phyloP scores from a whole-genome alignment of 2,113 vertebrate species.

The Caracal caracal region DNA sequence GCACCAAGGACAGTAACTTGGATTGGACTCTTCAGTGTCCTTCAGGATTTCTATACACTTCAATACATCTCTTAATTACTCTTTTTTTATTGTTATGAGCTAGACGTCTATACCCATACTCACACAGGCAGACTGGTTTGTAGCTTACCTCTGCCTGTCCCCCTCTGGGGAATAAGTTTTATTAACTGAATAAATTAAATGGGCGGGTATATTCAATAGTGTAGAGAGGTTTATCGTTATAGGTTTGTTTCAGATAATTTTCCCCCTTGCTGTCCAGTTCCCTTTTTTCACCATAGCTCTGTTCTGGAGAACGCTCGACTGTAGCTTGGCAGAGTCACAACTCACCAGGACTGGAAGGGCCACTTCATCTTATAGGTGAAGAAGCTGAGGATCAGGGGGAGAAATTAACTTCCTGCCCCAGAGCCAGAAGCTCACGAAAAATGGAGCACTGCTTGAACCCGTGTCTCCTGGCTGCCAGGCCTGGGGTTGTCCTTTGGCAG shows the following conservation, averaged over 20 bases:
- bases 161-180: slow-evolving; percentile 69
- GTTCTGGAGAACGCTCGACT: slow-evolving; percentile 5
- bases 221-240: slow-evolving; percentile 47
- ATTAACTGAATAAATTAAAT: slow-evolving; percentile 82
- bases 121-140: slow-evolving; percentile 51
- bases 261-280: slow-evolving; percentile 18
- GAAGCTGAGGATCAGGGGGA: neutral
- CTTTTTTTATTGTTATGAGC: slow-evolving; percentile 80
- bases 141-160: slow-evolving; percentile 70
- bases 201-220: slow-evolving; percentile 29
- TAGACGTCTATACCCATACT: slow-evolving; percentile 34
- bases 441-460: neutral
- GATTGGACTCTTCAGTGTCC: slow-evolving; percentile 76
- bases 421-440: neutral
- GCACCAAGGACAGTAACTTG: slow-evolving; percentile 80
- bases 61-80: slow-evolving; percentile 83
- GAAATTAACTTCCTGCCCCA: neutral
- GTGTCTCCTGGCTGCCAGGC: neutral
- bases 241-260: slow-evolving; percentile 54
- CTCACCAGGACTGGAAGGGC: neutral
- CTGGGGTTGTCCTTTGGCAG: neutral
- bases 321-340: neutral
- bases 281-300: slow-evolving; percentile 1
- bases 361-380: neutral
- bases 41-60: slow-evolving; percentile 80